phyloP scores from a whole-genome alignment of 1,140 invertebrate genomes.

The Dryas iulia region DNA sequence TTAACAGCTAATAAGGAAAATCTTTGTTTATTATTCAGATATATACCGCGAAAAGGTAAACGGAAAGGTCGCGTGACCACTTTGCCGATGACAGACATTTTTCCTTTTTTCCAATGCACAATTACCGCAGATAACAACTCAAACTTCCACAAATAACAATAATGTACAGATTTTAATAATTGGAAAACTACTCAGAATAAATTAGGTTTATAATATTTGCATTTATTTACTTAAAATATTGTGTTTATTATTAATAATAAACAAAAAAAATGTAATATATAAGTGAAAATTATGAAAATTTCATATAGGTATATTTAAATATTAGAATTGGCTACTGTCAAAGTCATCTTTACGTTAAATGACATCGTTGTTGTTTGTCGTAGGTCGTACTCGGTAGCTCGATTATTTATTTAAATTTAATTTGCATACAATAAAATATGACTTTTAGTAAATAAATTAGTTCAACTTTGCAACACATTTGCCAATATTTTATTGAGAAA shows the following conservation, averaged over 20 bases:
- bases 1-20: constrained; percentile 15
- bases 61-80: constrained; percentile 52
- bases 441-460: background rate
- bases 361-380: constrained; percentile 11
- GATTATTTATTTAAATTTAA: constrained; percentile 1
- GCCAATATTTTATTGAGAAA: background rate
- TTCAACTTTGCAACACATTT: background rate
- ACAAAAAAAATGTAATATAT: no score
- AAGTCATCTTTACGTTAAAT: background rate
- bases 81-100: constrained; percentile 55
- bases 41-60: constrained; percentile 38
- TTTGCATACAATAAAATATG: constrained; percentile 21
- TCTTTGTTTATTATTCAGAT: constrained; percentile 29
- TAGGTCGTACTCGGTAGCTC: background rate
- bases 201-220: no score
- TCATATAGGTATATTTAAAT: background rate
- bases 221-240: no score
- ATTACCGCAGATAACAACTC: background rate
- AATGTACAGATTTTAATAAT: no score
- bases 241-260: no score
- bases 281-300: no score
- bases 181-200: no score
- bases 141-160: no score
- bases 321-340: background rate
- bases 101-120: constrained; percentile 18